A percentile compares a stretch with the other conserved stretches of the same genome.
Evolutionary conservation across 2,888 invertebrate genomes (phyloP).

Genomic region (Agrochola circellaris): DNA sequence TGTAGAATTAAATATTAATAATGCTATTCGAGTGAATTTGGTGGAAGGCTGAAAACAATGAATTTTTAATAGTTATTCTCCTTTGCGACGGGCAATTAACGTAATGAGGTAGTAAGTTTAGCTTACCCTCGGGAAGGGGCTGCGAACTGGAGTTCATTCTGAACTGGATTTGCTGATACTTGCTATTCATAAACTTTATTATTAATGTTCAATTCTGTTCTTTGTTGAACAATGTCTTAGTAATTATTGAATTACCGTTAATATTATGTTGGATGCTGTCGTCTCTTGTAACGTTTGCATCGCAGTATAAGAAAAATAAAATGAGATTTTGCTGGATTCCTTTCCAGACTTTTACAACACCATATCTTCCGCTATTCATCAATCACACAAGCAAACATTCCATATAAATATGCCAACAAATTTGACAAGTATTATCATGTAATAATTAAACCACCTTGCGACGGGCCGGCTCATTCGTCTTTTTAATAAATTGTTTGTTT

Average conservation of each 20-base stretch:
- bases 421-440: slow-evolving; percentile 72
- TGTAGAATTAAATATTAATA: slow-evolving; percentile 88
- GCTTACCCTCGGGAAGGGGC: slow-evolving; percentile 69
- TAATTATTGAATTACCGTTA: slow-evolving; percentile 34
- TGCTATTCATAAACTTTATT: slow-evolving; percentile 61
- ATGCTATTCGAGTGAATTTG: slow-evolving; percentile 82
- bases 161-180: slow-evolving; percentile 70
- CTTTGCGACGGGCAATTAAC: slow-evolving; percentile 84
- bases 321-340: not conserved
- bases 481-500: slow-evolving; percentile 87
- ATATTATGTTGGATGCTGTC: not conserved
- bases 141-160: slow-evolving; percentile 76
- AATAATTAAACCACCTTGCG: slow-evolving; percentile 80
- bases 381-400: slow-evolving; percentile 36
- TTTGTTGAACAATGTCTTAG: slow-evolving; percentile 30
- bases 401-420: slow-evolving; percentile 51
- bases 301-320: not conserved
- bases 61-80: slow-evolving; percentile 88
- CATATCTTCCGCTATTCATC: slow-evolving; percentile 36
- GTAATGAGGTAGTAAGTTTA: slow-evolving; percentile 85
- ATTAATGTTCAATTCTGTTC: slow-evolving; percentile 58
- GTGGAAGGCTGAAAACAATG: slow-evolving; percentile 82
- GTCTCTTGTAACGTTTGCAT: not conserved
- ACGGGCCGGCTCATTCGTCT: slow-evolving; percentile 79
- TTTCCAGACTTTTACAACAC: not conserved